phyloP scores from a whole-genome alignment of 37 sponge, comb jelly and placozoan genomes.

The Spongia lamella region DNA sequence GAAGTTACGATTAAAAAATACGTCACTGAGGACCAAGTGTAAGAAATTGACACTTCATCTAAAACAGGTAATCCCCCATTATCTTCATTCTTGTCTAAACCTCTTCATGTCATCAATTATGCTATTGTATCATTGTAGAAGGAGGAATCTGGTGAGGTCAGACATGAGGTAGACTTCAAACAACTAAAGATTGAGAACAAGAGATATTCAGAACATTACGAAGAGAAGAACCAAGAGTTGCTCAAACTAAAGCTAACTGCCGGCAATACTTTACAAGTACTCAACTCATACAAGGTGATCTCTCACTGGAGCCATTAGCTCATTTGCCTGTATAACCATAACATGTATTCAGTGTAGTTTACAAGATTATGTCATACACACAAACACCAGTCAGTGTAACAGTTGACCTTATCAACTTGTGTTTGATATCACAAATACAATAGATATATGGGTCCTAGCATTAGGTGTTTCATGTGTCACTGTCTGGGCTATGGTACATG shows the following conservation, averaged over 20 bases:
- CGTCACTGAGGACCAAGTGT: conserved; percentile 66
- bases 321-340: too few relatives aligned
- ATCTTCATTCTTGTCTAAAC: too few relatives aligned
- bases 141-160: conserved; percentile 91
- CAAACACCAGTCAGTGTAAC: not conserved
- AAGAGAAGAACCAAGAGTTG: conserved; percentile 92
- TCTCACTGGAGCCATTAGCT: too few relatives aligned
- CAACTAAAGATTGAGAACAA: conserved; percentile 97
- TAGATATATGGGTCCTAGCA: too few relatives aligned
- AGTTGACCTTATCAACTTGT: not conserved
- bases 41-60: conserved; percentile 80
- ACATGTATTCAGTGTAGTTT: too few relatives aligned
- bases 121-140: conserved; percentile 62
- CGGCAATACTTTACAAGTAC: conserved; percentile 88
- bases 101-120: too few relatives aligned
- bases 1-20: conserved; percentile 91
- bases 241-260: conserved; percentile 89
- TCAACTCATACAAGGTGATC: conserved; percentile 83
- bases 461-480: too few relatives aligned
- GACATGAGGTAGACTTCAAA: conserved; percentile 92
- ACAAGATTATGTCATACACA: too few relatives aligned
- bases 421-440: too few relatives aligned
- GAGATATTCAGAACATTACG: conserved; percentile 81
- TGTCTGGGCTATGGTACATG: too few relatives aligned
- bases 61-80: conserved; percentile 86